A percentile compares a stretch with the other conserved stretches of the same genome.
Evolutionary conservation across 2,113 vertebrate species (phyloP).

Genomic region (Loxodonta africana): DNA sequence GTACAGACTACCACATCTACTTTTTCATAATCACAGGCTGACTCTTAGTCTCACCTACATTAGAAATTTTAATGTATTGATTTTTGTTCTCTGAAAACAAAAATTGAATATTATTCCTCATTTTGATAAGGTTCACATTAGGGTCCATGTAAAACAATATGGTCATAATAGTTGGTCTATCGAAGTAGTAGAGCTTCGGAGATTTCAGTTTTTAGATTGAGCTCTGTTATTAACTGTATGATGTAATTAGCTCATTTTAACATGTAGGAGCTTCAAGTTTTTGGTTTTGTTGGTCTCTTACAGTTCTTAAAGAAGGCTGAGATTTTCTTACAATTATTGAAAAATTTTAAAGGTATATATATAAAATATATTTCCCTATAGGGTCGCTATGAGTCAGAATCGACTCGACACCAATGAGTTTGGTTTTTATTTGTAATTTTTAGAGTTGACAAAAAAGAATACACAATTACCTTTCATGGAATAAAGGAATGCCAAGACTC

Average conservation of each 20-base stretch:
- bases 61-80: conserved; percentile 59
- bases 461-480: conserved; percentile 86
- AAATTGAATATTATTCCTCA: conserved; percentile 54
- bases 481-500: conserved; percentile 79
- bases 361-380: conserved; percentile 60
- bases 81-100: conserved; percentile 61
- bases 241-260: conserved; percentile 66
- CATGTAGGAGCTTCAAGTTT: not conserved
- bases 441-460: conserved; percentile 62
- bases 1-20: not conserved
- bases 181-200: not conserved
- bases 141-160: conserved; percentile 11
- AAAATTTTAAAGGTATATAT: conserved; percentile 6
- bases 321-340: conserved; percentile 57
- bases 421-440: not conserved
- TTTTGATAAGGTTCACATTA: conserved; percentile 59
- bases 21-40: conserved; percentile 54
- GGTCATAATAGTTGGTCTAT: not conserved
- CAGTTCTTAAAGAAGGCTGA: conserved; percentile 16
- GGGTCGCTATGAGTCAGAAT: no score
- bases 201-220: conserved; percentile 39
- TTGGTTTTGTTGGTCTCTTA: not conserved
- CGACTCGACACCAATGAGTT: no score
- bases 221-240: conserved; percentile 23
- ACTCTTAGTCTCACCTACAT: conserved; percentile 50